Evolutionary conservation across 2,888 invertebrate genomes (phyloP).

Genomic region (Alloplasta piceator): DNA sequence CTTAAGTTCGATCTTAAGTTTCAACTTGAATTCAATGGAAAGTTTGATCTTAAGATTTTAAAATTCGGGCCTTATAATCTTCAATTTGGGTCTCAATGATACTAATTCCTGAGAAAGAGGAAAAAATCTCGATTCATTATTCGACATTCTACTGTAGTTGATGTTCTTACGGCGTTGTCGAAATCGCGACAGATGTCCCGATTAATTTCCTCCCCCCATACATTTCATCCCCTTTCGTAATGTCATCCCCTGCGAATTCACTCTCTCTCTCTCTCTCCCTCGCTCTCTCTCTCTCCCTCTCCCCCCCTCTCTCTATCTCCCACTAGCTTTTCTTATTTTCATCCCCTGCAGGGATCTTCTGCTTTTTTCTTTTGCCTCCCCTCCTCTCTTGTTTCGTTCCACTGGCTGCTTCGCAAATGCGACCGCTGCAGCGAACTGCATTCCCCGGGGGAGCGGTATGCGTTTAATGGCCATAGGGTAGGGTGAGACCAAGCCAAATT

Average conservation of each 20-base stretch:
- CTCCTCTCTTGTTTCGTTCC: background rate
- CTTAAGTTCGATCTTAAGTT: too few species aligned
- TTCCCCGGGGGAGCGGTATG: conserved; percentile 68
- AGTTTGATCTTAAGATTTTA: too few species aligned
- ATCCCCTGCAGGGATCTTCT: background rate
- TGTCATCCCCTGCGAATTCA: conserved; percentile 51
- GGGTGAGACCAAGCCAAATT: conserved; percentile 66
- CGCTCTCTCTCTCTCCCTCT: conserved; percentile 37
- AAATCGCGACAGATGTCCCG: conserved; percentile 76
- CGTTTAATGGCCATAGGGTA: conserved; percentile 74
- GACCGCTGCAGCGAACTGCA: conserved; percentile 38
- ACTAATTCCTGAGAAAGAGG: too few species aligned
- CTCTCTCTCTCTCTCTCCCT: conserved; percentile 9
- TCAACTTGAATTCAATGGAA: too few species aligned
- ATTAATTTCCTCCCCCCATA: conserved; percentile 72
- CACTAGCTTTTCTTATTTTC: conserved; percentile 10
- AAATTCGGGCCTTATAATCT: too few species aligned
- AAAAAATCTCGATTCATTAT: too few species aligned
- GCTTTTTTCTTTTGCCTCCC: conserved; percentile 18
- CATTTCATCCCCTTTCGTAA: conserved; percentile 30
- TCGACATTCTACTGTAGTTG: background rate
- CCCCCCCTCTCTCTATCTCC: conserved; percentile 3
- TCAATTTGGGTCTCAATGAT: too few species aligned
- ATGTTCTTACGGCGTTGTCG: conserved; percentile 30
- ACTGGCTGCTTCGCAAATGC: conserved; percentile 11